Conservation (phyloP, 2,113 vertebrate genomes). For the Nothobranchius kuhntae region DNA sequence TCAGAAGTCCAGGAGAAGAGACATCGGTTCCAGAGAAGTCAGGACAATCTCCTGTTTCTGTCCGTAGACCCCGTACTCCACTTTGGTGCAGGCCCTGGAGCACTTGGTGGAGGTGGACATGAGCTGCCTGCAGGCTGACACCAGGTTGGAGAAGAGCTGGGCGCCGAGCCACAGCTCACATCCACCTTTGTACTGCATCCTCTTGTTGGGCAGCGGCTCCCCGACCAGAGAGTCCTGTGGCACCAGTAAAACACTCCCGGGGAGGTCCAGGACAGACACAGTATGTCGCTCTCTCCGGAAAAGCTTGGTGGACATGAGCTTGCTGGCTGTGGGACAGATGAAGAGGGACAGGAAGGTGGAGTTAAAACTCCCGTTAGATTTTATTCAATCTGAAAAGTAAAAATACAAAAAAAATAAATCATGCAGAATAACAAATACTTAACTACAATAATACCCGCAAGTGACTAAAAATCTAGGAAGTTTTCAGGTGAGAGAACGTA, state of each 20-base stretch:
- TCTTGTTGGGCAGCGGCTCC: constrained; percentile 73
- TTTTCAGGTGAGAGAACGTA: too few relatives aligned
- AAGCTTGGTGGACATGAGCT: constrained; percentile 83
- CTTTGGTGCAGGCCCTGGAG: constrained; percentile 64
- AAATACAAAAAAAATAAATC: too few relatives aligned
- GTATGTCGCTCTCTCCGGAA: constrained; percentile 81
- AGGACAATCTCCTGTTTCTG: constrained; percentile 86
- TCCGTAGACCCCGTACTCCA: constrained; percentile 84
- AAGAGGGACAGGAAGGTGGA: not conserved
- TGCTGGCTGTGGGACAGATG: constrained; percentile 73
- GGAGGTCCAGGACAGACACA: constrained; percentile 85
- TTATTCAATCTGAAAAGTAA: not conserved
- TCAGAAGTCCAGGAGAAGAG: constrained; percentile 87
- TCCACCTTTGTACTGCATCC: constrained; percentile 82
- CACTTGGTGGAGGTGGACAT: constrained; percentile 72
- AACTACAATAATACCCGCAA: too few relatives aligned
- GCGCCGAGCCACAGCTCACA: constrained; percentile 82
- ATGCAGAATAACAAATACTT: too few relatives aligned
- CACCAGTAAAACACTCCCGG: constrained; percentile 84
- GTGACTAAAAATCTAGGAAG: too few relatives aligned
- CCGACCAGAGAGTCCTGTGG: constrained; percentile 88
- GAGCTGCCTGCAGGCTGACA: constrained; percentile 81
- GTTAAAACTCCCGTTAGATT: not conserved
- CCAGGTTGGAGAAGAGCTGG: constrained; percentile 84
- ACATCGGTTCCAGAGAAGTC: constrained; percentile 84